These are phyloP conservation scores for Phyllostomus discolor DNA, from an alignment of 2,113 vertebrate genomes.

Conservation along the genomic window DNA sequence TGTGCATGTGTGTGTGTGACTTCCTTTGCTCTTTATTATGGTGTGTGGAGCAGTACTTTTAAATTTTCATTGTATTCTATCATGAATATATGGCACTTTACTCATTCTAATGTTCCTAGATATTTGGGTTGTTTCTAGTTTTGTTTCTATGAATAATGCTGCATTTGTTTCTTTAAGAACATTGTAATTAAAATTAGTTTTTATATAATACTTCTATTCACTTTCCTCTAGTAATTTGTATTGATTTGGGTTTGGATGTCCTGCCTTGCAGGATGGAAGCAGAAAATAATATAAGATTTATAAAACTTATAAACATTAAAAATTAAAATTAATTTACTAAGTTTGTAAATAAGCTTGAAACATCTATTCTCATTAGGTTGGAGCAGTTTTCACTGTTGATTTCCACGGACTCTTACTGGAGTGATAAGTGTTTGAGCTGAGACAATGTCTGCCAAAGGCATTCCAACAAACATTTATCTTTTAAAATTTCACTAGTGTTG, in stretches of 20 bases:
- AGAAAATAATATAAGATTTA: background rate
- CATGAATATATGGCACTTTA: background rate
- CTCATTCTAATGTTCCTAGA: background rate
- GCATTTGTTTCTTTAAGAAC: background rate
- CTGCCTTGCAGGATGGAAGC: background rate
- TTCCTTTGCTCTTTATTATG: background rate
- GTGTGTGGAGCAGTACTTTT: background rate
- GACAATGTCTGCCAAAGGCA: background rate
- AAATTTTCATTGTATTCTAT: background rate
- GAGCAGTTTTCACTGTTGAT: background rate
- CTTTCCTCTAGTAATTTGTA: background rate
- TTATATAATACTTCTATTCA: background rate
- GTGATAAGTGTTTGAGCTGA: background rate
- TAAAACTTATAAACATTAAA: background rate
- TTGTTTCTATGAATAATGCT: background rate
- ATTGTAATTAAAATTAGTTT: background rate
- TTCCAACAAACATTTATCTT: background rate
- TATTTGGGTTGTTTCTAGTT: background rate
- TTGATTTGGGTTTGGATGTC: background rate
- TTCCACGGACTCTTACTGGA: background rate
- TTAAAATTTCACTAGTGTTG: background rate
- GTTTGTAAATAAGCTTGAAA: background rate
- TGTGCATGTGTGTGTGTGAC: background rate
- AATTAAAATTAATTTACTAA: background rate
- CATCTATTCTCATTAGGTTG: background rate